Percentiles rank a stretch among this genome's conserved stretches.
Conservation (phyloP, 2,888 invertebrate species). For the Oithona nana region DNA sequence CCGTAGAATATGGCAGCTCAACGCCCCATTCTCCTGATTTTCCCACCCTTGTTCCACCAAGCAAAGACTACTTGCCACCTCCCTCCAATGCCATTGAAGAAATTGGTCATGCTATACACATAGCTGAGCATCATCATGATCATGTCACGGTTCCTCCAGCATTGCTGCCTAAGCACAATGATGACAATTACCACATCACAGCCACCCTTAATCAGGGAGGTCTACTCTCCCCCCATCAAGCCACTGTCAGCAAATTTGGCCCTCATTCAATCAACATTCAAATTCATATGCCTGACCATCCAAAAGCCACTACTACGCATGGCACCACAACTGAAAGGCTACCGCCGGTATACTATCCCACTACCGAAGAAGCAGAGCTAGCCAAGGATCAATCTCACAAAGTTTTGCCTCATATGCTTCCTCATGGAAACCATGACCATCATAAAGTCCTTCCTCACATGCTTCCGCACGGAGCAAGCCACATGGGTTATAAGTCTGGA, state of each 20-base stretch:
- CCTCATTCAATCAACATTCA: neutral
- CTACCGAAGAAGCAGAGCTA: neutral
- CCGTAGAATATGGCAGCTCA: no score
- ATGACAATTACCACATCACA: neutral
- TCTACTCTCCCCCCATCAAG: neutral
- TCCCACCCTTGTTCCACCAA: neutral
- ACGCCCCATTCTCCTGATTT: neutral
- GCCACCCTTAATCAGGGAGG: neutral
- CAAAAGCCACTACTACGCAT: neutral
- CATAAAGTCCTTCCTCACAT: neutral
- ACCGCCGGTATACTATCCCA: neutral
- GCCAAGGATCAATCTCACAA: no score
- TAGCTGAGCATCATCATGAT: neutral
- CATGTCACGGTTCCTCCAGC: neutral
- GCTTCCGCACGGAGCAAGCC: neutral
- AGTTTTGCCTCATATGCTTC: neutral
- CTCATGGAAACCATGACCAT: neutral
- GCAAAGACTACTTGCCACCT: neutral
- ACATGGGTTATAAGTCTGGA: neutral
- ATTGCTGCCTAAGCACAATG: neutral
- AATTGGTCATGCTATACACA: neutral
- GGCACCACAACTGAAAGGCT: neutral
- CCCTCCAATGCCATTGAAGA: neutral
- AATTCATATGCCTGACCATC: neutral
- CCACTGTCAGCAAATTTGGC: neutral